Percentiles rank a stretch among this genome's conserved stretches.
Evolutionary conservation across 1,140 invertebrate genomes (phyloP).

Genomic region (Bactericera cockerelli): DNA sequence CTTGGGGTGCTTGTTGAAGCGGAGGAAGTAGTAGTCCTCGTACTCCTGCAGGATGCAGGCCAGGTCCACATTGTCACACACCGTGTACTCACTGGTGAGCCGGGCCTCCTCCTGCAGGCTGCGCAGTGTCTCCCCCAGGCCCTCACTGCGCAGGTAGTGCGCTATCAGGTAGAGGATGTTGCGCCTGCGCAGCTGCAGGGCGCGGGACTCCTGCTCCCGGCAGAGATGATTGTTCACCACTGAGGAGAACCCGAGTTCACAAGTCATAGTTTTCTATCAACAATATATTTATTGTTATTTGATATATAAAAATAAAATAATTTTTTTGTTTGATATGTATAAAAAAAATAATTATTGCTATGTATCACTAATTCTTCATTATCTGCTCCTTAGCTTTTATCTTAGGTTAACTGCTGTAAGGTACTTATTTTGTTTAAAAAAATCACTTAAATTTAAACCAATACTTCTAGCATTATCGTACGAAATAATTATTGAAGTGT

Average conservation of each 20-base stretch:
- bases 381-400: too few species aligned
- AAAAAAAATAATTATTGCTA: too few species aligned
- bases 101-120: conserved; percentile 47
- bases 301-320: too few species aligned
- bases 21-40: conserved; percentile 66
- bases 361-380: too few species aligned
- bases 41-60: conserved; percentile 76
- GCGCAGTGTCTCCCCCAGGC: conserved; percentile 13
- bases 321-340: too few species aligned
- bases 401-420: too few species aligned
- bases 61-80: conserved; percentile 85
- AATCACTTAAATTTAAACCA: too few species aligned
- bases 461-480: too few species aligned
- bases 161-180: neutral
- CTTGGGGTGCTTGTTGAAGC: conserved; percentile 73
- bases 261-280: neutral
- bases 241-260: neutral
- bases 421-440: too few species aligned
- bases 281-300: neutral
- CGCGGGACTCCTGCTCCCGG: conserved; percentile 13
- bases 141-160: neutral
- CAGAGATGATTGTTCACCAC: conserved; percentile 7
- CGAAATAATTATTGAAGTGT: too few species aligned
- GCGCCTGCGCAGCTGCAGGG: neutral
- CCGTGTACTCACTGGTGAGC: conserved; percentile 44